These are phyloP conservation scores for Gambusia yucatana DNA, from an alignment of 2,797 vertebrate genomes.

Conservation along the genomic window DNA sequence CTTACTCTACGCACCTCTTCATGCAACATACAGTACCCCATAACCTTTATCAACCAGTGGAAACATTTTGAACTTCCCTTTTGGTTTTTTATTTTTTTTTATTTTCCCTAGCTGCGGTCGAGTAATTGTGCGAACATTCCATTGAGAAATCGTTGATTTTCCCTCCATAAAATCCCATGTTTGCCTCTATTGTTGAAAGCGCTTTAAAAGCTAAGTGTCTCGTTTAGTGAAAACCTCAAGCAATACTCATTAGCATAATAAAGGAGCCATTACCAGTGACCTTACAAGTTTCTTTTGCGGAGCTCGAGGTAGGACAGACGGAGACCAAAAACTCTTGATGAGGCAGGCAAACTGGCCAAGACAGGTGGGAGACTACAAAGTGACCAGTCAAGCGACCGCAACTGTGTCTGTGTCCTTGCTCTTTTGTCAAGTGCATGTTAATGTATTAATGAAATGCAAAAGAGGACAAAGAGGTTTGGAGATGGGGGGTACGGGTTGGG, in stretches of 20 bases:
- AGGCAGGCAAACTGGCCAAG: constrained; percentile 28
- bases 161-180: neutral
- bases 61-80: constrained; percentile 54
- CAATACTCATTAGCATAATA: constrained; percentile 59
- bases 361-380: constrained; percentile 71
- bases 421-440: constrained; percentile 83
- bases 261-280: constrained; percentile 69
- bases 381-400: constrained; percentile 70
- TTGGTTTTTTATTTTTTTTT: constrained; percentile 9
- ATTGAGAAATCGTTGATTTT: neutral
- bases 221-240: constrained; percentile 6
- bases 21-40: constrained; percentile 28
- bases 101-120: constrained; percentile 47
- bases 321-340: constrained; percentile 39
- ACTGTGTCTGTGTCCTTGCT: constrained; percentile 72
- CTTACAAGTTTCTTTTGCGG: constrained; percentile 63
- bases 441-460: constrained; percentile 91
- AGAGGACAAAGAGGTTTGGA: constrained; percentile 48
- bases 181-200: constrained; percentile 26
- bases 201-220: constrained; percentile 10
- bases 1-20: constrained; percentile 35
- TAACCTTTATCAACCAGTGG: constrained; percentile 32
- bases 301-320: constrained; percentile 34
- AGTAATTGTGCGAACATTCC: constrained; percentile 32
- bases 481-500: constrained; percentile 22